phyloP scores from a whole-genome alignment of 2,797 vertebrate genomes.

The Molossus molossus region DNA sequence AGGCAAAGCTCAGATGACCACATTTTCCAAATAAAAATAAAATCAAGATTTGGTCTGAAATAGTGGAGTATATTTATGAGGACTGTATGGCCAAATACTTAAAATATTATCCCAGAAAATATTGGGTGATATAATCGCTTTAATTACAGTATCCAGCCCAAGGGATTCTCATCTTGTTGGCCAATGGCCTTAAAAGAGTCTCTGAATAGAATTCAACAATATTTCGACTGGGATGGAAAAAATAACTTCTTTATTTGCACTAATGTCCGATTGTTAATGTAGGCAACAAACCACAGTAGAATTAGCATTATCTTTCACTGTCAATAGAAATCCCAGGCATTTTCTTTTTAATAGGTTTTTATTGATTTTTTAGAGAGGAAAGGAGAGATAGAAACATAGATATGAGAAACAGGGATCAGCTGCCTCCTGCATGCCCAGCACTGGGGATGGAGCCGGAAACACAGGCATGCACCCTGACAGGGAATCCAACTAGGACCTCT shows the following conservation, averaged over 20 bases:
- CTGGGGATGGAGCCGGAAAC: neutral
- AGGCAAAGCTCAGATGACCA: neutral
- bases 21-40: conserved; percentile 27
- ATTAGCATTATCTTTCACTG: neutral
- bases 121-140: neutral
- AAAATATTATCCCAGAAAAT: conserved; percentile 40
- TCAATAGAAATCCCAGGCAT: conserved; percentile 23
- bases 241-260: conserved; percentile 7
- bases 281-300: conserved; percentile 28
- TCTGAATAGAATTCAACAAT: conserved; percentile 1
- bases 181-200: neutral
- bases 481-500: neutral
- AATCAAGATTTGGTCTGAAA: conserved; percentile 17
- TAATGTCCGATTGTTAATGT: neutral
- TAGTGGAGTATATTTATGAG: neutral
- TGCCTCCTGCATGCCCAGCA: neutral
- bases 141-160: conserved; percentile 20
- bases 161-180: neutral
- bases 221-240: neutral
- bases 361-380: neutral
- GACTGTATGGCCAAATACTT: neutral
- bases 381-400: neutral
- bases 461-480: neutral
- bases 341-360: neutral
- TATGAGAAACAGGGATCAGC: neutral